Evolutionary conservation across 2,113 vertebrate genomes (phyloP).

Genomic region (Vireo altiloquus): DNA sequence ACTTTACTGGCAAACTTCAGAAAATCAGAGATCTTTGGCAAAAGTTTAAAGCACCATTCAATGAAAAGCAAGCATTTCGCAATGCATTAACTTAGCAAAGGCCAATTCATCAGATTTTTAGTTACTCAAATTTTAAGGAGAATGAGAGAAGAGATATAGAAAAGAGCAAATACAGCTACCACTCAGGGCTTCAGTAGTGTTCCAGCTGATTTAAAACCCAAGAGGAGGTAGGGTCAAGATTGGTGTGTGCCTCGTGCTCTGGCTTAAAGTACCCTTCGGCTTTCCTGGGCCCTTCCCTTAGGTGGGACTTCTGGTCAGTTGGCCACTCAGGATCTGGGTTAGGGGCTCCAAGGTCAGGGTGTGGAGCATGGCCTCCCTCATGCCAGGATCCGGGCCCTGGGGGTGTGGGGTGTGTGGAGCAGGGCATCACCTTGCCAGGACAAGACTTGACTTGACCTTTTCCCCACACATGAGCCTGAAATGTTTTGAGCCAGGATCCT

Average conservation of each 20-base stretch:
- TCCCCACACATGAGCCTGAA: rapidly evolving
- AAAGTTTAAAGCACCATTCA: background rate
- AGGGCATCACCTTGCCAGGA: background rate
- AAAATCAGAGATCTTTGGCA: background rate
- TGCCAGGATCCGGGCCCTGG: no score
- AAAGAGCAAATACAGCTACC: background rate
- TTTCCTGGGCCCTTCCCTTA: background rate
- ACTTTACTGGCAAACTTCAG: background rate
- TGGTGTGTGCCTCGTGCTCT: rapidly evolving
- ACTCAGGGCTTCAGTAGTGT: background rate
- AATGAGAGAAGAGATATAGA: background rate
- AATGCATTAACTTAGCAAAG: background rate
- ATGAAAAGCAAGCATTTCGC: background rate
- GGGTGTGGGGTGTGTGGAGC: no score
- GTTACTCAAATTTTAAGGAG: background rate
- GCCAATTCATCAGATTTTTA: background rate
- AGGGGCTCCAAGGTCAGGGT: rapidly evolving
- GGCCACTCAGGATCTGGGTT: background rate
- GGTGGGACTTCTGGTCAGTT: rapidly evolving
- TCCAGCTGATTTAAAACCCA: background rate
- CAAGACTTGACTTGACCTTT: background rate
- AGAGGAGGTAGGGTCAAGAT: background rate
- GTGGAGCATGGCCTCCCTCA: background rate
- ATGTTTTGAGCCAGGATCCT: background rate
- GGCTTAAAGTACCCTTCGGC: rapidly evolving